A percentile compares a stretch with the other conserved stretches of the same genome.
These are phyloP conservation scores for Antennarius striatus DNA, from an alignment of 2,113 vertebrate species.

Conservation along the genomic window DNA sequence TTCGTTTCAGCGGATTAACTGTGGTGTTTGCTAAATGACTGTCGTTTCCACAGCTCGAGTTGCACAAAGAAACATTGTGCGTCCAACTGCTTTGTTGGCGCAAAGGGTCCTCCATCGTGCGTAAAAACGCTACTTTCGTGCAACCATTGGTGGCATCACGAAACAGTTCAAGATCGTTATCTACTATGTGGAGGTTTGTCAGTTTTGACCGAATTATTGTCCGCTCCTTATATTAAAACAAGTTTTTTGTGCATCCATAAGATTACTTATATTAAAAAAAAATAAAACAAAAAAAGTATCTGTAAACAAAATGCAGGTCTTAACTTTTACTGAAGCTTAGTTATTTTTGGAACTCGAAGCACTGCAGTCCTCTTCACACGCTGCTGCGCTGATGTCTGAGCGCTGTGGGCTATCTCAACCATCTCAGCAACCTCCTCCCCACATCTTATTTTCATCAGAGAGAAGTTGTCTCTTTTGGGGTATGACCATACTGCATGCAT, in stretches of 20 bases:
- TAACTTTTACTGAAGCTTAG: too few species aligned
- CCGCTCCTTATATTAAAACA: not conserved
- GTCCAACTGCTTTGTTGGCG: constrained; percentile 54
- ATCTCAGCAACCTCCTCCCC: constrained; percentile 32
- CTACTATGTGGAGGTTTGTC: not conserved
- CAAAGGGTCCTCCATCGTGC: constrained; percentile 75
- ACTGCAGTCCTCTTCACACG: constrained; percentile 11
- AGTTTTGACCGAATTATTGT: too few species aligned
- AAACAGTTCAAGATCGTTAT: not conserved
- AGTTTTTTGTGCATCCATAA: not conserved
- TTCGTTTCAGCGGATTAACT: constrained; percentile 83
- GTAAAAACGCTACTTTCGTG: constrained; percentile 52
- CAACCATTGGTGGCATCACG: constrained; percentile 52
- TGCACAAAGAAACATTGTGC: constrained; percentile 76
- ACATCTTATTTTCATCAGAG: constrained; percentile 17
- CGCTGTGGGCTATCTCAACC: constrained; percentile 3
- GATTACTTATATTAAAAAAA: not conserved
- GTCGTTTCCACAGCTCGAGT: constrained; percentile 73
- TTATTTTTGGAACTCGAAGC: too few species aligned
- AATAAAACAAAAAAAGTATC: too few species aligned
- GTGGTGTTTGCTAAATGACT: constrained; percentile 77
- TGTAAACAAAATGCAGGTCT: too few species aligned
- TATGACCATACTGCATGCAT: constrained; percentile 11
- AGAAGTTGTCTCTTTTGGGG: constrained; percentile 15
- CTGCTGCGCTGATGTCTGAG: constrained; percentile 23